Conservation (phyloP, 2,797 vertebrate species). For the Ciconia nigra region DNA sequence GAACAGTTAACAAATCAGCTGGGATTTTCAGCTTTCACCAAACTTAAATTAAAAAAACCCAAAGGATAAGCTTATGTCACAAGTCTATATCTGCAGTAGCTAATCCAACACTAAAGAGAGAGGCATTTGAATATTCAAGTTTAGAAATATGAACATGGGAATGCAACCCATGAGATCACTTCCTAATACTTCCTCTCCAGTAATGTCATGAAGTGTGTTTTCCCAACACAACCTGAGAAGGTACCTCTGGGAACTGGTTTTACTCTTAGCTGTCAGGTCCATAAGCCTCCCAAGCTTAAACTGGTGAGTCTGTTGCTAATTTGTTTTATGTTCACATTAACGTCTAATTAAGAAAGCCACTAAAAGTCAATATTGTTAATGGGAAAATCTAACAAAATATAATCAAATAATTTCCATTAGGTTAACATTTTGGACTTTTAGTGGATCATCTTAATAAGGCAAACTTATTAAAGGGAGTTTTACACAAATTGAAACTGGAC, state of each 20-base stretch:
- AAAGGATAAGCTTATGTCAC: not conserved
- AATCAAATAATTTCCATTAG: slow-evolving; percentile 21
- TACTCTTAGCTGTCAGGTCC: not conserved
- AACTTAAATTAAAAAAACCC: not conserved
- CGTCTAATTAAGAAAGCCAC: slow-evolving; percentile 9
- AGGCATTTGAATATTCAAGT: not conserved
- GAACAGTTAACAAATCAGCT: not conserved
- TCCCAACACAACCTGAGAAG: not conserved
- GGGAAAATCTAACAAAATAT: slow-evolving; percentile 31
- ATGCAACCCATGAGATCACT: not conserved
- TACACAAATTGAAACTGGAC: not conserved
- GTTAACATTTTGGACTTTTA: slow-evolving; percentile 16
- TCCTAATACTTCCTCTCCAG: not conserved
- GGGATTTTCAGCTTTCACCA: not conserved
- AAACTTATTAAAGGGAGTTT: not conserved
- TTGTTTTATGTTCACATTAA: slow-evolving; percentile 41
- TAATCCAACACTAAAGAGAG: not conserved
- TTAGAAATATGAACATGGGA: not conserved
- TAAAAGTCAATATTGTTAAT: slow-evolving; percentile 34
- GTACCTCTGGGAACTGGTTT: not conserved
- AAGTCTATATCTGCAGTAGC: not conserved
- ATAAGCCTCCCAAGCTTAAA: not conserved
- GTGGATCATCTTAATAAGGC: not conserved
- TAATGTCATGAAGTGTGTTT: not conserved
- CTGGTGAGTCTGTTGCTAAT: not conserved